phyloP scores from a whole-genome alignment of 2,797 vertebrate species.

The Rhynchonycteris naso region DNA sequence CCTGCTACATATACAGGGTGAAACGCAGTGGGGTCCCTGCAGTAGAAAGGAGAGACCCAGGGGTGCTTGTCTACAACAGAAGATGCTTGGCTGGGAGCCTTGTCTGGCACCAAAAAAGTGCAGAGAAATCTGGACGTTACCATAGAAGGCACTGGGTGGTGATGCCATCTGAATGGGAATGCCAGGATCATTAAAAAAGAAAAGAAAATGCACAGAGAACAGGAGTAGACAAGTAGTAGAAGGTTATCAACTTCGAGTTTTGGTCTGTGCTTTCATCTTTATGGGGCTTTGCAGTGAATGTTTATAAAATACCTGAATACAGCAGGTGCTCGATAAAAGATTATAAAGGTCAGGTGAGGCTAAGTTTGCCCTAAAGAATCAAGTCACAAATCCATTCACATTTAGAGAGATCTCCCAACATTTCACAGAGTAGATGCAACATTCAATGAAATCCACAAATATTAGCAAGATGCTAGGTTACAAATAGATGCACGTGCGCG shows the following conservation, averaged over 20 bases:
- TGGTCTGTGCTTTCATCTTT: not conserved
- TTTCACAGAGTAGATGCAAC: not conserved
- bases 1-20: not conserved
- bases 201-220: not conserved
- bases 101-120: fast-evolving
- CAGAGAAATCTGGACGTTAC: not conserved
- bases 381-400: not conserved
- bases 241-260: not conserved
- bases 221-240: not conserved
- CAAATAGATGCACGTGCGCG: not conserved
- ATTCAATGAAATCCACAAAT: constrained; percentile 12
- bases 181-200: not conserved
- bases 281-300: fast-evolving
- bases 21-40: not conserved
- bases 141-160: not conserved
- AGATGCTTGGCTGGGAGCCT: not conserved
- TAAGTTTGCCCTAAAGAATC: not conserved
- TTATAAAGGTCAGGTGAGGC: no score
- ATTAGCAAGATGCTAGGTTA: not conserved
- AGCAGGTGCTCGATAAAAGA: not conserved
- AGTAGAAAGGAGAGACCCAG: not conserved
- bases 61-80: fast-evolving
- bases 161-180: not conserved
- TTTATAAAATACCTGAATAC: no score
- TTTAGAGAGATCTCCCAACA: not conserved